phyloP scores from a whole-genome alignment of 2,888 invertebrate species.

The Xanthostigma xanthostigma region DNA sequence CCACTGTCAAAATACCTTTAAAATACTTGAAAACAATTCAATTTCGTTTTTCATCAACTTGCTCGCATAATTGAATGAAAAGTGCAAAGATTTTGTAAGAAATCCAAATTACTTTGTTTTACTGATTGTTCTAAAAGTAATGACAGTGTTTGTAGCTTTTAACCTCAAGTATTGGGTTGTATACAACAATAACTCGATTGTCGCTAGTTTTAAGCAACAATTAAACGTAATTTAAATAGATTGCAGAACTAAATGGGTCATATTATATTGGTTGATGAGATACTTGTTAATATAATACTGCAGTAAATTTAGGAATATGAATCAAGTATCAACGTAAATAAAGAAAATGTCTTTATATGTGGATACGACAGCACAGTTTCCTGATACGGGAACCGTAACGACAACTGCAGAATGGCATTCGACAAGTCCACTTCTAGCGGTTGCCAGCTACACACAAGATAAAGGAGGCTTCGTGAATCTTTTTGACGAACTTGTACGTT shows the following conservation, averaged over 20 bases:
- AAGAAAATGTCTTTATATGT: conserved; percentile 63
- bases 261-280: no score
- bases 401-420: conserved; percentile 76
- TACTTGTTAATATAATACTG: neutral
- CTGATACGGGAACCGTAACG: conserved; percentile 59
- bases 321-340: neutral
- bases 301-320: neutral
- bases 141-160: no score
- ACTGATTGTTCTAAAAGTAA: no score
- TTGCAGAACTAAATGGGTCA: no score
- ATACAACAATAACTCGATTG: no score
- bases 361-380: conserved; percentile 67
- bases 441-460: conserved; percentile 76
- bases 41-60: neutral
- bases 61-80: no score
- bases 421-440: conserved; percentile 63
- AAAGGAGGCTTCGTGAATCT: conserved; percentile 79
- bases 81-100: neutral
- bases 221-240: no score
- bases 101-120: neutral
- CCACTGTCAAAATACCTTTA: neutral
- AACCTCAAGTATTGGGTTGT: no score
- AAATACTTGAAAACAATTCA: neutral
- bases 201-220: no score
- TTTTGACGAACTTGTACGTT: conserved; percentile 68